Evolutionary conservation across 2,797 vertebrate species (phyloP), one percentile per base, ranked within the genome.

Genomic region (Etheostoma perlongum): DNA sequence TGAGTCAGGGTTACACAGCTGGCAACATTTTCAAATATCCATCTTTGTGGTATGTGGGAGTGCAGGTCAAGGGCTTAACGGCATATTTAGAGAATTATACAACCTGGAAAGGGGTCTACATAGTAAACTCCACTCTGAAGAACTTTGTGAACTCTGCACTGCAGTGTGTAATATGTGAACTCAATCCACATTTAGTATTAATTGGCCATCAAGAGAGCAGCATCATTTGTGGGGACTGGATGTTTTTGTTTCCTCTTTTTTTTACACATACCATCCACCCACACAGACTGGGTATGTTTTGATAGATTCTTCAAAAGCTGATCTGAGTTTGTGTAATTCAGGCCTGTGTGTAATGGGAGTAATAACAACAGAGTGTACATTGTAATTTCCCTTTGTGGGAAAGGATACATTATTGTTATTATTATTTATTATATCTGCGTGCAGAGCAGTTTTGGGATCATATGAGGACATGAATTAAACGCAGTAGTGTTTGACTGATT

Each of bases 1-100:
- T 67, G 85, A 85, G 75, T 76, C 85, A 77, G 66, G 48, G 44
- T 63, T 59, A 58, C 64, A 67, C 83, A 85, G 87, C 84, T 90
- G 89, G 78, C 76, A 86, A 78, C 76, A 33, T 71, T 88, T 90
- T 77, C 53, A 71, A 59, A 57, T 69, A 62, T 81, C 58, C 71
- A 65, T 66, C 42, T 66, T 58, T 74, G 30, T 76, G 69, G 74
- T 74, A 73, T 53, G 72, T 69, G 66, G 57, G 83, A 79, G 67
- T 62, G 53, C 19, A 48, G 74, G 68, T 83, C 80, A 82, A 67
- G 61, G 40, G 69, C 14, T 66, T 52, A 76, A 73, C 49, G 68
- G 54, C 47, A 73, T 59, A 66, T 73, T 81, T 30, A 62, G 65
- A 76, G 53, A 76, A 75, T 75, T 66, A 69, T 48, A 61, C 63